Evolutionary conservation across 2,888 invertebrate species (phyloP), one percentile per base, ranked within the genome.

Genomic region (Pristionchus fissidentatus): DNA sequence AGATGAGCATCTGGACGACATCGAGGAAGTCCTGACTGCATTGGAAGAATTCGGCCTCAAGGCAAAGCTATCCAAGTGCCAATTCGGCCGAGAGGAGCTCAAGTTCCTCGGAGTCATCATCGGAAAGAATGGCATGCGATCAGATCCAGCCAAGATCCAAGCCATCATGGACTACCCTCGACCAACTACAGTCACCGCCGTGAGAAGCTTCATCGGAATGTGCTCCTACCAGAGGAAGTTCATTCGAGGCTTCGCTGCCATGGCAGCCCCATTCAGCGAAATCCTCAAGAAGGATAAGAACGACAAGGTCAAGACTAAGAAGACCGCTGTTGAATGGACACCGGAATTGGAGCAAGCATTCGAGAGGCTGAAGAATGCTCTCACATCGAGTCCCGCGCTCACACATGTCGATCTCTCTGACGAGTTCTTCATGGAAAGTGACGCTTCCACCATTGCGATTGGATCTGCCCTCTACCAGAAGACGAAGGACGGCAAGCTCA

Each of bases 61-160:
- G 75, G 32, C 87, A 0, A 80, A 82, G 41, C 62, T 86, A 3
- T 46, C 75, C 13, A 89, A 89, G 55, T 87, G 88, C 75, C 55
- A 35, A 4, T 86, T 86, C 41, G 89, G 80, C 4, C 52, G 43
- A 13, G 29, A 22, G n/a, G 87, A 88, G 78, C 83, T 89, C 5
- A 60, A 78, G 32, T 89, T 87, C 55, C 83, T 88, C 22, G 89
- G 89, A 81, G 52, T 86, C 13, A 29, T 86, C 41, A 84, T 89
- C n/a, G 84, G 83, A 19, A 57, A 75, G 26, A 35, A 88, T 15
- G 89, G 89, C 32, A 60, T 89, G 8, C 77, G 84, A 22, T 84
- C 87, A 3, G 84, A 88, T 81, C 86, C 86, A 3, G 52, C 41
- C 0, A 88, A 87, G 70, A 79, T 84, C 19, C 19, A 62, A 41